These are phyloP conservation scores for Otocyon megalotis DNA, from an alignment of 2,113 vertebrate genomes.

Conservation along the genomic window DNA sequence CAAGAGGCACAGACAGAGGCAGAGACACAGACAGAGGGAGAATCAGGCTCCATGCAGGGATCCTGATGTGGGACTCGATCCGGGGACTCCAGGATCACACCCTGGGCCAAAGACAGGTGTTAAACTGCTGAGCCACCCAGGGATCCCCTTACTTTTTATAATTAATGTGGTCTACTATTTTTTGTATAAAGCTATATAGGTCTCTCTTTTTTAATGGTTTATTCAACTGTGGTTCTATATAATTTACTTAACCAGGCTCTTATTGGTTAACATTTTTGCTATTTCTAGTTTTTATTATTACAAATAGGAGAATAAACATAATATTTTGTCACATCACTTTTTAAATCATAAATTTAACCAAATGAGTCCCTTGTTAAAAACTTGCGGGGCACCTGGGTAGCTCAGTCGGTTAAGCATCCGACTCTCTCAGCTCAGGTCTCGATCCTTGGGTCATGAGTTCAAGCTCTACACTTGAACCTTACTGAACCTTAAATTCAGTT, in stretches of 20 bases:
- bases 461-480: no score
- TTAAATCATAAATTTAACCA: background rate
- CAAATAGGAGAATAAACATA: constrained; percentile 10
- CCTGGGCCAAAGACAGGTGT: no score
- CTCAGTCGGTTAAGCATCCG: background rate
- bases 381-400: background rate
- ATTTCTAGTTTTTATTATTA: constrained; percentile 24
- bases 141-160: background rate
- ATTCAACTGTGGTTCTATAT: background rate
- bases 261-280: background rate
- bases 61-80: no score
- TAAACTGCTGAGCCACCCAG: no score
- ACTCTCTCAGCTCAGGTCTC: background rate
- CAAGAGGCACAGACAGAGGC: no score
- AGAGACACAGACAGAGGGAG: no score
- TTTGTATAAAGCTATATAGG: background rate
- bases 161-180: background rate
- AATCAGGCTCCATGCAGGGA: no score
- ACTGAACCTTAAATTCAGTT: no score
- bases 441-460: background rate
- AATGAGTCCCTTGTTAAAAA: background rate
- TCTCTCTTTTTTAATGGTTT: background rate
- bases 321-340: background rate
- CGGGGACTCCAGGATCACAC: no score
- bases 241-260: constrained; percentile 1